Evolutionary conservation across 2,797 vertebrate genomes (phyloP), one percentile per base, ranked within the genome.

Genomic region (Sebastes cheni): DNA sequence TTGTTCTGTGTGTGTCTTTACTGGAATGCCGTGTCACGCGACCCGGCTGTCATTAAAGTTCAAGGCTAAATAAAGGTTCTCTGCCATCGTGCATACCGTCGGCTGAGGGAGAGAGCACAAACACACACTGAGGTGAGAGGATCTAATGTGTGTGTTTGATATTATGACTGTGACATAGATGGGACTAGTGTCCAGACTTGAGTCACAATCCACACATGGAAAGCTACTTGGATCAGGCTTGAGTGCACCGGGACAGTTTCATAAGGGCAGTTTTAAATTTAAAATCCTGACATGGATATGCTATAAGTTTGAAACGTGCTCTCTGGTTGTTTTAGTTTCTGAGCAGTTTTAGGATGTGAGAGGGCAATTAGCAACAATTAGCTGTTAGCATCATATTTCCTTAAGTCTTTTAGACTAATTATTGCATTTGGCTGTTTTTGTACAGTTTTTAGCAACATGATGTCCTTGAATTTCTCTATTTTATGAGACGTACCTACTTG

Each of bases 41-140:
- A 74, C 59, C 56, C 65, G 60, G 81, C 20, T 30, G 81, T 79
- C 77, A 79, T 81, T 89, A 84, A 90, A 87, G 84, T 88, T 90
- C 88, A 91, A 20, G 70, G 90, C 90, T 92, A 94, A 93, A 92
- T 89, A 94, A 94, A 94, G 90, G 65, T 73, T 67, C 62, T 73
- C 36, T 58, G 74, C 65, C 60, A 36, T 58, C 4, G 46, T 67
- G 80, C 79, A 76, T 79, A 59, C 59, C 75, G 8, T 75, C 71
- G 39, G 32, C 79, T 36, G 55, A 65, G 39, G 36, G 66, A 16
- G 23, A 27, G 25, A 18, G 13, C 36, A 34, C 52, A 60, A 46
- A 58, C 11, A 6, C 58, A 54, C 39, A 34, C 22, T 42, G 25
- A 67, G 20, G 12, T 59, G 42, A 73, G 11, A 50, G 55, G 52